phyloP scores from a whole-genome alignment of 2,797 vertebrate genomes.

The Bufotes viridis region DNA sequence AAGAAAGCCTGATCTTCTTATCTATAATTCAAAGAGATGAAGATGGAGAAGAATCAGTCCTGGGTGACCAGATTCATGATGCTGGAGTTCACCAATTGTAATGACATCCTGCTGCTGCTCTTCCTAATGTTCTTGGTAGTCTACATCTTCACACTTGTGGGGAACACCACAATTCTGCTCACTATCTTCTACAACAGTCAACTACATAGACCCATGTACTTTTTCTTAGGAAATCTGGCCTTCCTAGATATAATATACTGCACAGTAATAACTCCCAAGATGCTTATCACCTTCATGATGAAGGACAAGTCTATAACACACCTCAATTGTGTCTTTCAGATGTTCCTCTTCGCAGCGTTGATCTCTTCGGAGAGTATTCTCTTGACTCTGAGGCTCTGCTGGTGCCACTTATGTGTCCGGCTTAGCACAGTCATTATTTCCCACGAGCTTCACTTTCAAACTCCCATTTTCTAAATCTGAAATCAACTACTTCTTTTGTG shows the following conservation, averaged over 20 bases:
- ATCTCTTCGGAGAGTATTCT: slow-evolving; percentile 10
- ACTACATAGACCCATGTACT: slow-evolving; percentile 4
- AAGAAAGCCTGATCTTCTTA: too few relatives aligned
- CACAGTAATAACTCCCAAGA: slow-evolving; percentile 5
- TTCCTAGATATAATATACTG: slow-evolving; percentile 13
- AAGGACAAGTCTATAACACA: slow-evolving; percentile 4
- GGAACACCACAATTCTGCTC: neutral
- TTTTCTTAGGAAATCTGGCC: slow-evolving; percentile 12
- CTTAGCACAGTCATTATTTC: slow-evolving; percentile 1
- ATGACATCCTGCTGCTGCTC: neutral
- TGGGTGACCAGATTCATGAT: neutral
- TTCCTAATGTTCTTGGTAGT: neutral
- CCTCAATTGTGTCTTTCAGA: neutral
- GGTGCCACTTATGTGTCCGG: neutral
- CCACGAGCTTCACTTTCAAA: neutral
- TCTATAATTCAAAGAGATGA: too few relatives aligned
- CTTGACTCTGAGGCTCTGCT: neutral
- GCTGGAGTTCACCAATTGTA: neutral
- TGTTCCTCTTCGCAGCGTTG: slow-evolving; percentile 14
- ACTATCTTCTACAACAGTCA: neutral
- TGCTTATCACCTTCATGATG: neutral
- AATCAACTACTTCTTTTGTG: slow-evolving; percentile 22
- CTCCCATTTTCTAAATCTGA: slow-evolving; percentile 14
- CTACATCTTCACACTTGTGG: neutral
- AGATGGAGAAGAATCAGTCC: neutral